Evolutionary conservation across 2,113 vertebrate genomes (phyloP).

Genomic region (Riparia riparia): DNA sequence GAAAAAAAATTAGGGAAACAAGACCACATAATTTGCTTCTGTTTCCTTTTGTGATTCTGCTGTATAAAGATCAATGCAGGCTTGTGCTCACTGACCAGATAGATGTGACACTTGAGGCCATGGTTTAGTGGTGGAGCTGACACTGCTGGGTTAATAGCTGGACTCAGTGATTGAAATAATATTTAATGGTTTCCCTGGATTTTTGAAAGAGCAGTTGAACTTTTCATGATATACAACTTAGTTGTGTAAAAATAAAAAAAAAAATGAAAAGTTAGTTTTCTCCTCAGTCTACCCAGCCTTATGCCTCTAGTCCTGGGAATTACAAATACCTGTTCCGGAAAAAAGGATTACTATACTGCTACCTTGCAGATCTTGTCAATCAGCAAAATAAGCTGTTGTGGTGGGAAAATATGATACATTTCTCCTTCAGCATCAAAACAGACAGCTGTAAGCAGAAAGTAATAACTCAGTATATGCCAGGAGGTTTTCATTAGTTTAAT

Average conservation of each 20-base stretch:
- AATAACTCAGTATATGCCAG: background rate
- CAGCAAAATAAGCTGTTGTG: background rate
- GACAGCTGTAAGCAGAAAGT: background rate
- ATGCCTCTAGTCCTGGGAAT: background rate
- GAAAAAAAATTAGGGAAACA: background rate
- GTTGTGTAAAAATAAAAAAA: background rate
- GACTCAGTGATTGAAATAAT: background rate
- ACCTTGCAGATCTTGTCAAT: background rate
- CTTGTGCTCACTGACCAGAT: background rate
- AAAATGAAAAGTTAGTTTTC: background rate
- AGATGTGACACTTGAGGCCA: background rate
- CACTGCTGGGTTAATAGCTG: background rate
- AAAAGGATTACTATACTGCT: background rate
- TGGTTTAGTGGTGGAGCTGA: background rate
- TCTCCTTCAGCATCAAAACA: background rate
- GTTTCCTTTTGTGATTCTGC: background rate
- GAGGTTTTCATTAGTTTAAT: slow-evolving; percentile 46
- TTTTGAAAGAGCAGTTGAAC: background rate
- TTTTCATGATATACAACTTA: background rate
- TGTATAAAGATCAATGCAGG: background rate
- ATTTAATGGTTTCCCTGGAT: background rate
- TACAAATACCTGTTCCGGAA: background rate
- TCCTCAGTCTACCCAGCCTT: background rate
- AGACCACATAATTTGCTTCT: background rate
- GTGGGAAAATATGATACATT: background rate